A percentile compares a stretch with the other conserved stretches of the same genome.
These are phyloP conservation scores for Paraplagusia blochii DNA, from an alignment of 2,113 vertebrate species.

Conservation along the genomic window DNA sequence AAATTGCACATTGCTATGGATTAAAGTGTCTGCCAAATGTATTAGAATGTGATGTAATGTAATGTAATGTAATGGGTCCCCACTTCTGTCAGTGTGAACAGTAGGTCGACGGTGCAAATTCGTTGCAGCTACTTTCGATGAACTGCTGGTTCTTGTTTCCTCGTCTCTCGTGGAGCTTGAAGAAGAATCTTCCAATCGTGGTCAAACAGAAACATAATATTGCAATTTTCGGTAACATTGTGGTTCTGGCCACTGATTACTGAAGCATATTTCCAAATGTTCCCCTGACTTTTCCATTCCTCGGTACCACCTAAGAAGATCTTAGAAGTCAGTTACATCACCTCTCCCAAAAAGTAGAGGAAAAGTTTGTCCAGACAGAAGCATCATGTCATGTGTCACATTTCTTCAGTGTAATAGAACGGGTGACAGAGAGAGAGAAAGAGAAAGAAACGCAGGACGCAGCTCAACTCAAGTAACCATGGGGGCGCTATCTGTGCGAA, in stretches of 20 bases:
- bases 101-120: too few relatives aligned
- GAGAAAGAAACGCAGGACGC: too few relatives aligned
- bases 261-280: slow-evolving; percentile 37
- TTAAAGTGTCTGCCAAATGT: too few relatives aligned
- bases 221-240: slow-evolving; percentile 40
- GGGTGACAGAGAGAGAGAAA: slow-evolving; percentile 7
- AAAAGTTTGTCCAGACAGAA: not conserved
- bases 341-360: not conserved
- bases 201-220: slow-evolving; percentile 44
- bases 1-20: too few relatives aligned
- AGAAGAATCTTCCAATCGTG: slow-evolving; percentile 40
- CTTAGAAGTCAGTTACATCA: slow-evolving; percentile 6
- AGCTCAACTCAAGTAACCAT: slow-evolving; percentile 5
- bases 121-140: not conserved
- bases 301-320: slow-evolving; percentile 25
- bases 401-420: slow-evolving; percentile 12
- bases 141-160: slow-evolving; percentile 22
- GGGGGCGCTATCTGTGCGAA: slow-evolving; percentile 41
- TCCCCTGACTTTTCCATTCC: not conserved
- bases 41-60: too few relatives aligned
- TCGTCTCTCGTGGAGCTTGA: not conserved
- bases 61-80: too few relatives aligned
- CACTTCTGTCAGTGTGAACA: too few relatives aligned
- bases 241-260: slow-evolving; percentile 33
- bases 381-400: not conserved